These are phyloP conservation scores for Urosaurus nigricauda DNA, from an alignment of 2,797 vertebrate genomes.

Conservation along the genomic window DNA sequence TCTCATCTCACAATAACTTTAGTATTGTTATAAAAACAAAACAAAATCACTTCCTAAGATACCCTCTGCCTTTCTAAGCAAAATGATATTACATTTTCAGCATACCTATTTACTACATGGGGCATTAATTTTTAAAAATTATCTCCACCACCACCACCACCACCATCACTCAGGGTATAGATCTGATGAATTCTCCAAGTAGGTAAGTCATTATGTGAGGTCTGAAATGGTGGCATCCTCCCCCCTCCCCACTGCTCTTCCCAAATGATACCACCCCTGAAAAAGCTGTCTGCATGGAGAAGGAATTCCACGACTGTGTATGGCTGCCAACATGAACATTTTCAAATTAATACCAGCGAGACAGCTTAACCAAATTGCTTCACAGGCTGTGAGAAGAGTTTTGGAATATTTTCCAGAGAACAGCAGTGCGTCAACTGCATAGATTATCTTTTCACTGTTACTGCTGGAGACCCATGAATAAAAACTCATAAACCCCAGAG, in stretches of 20 bases:
- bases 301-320: background rate
- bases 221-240: background rate
- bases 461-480: background rate
- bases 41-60: background rate
- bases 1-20: background rate
- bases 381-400: background rate
- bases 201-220: background rate
- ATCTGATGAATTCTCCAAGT: background rate
- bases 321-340: background rate
- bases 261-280: background rate
- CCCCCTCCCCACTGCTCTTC: background rate
- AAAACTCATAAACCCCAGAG: fast-evolving
- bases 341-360: constrained; percentile 11
- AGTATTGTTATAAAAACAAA: background rate
- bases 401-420: background rate
- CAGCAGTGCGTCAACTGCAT: background rate
- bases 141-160: background rate
- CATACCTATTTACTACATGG: background rate
- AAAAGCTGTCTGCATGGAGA: background rate
- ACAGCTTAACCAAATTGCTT: background rate
- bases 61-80: background rate
- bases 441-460: background rate
- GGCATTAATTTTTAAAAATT: background rate
- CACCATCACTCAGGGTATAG: background rate
- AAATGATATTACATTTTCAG: background rate